A percentile compares a stretch with the other conserved stretches of the same genome.
Evolutionary conservation across 2,797 vertebrate genomes (phyloP).

Genomic region (Epinephelus awoara): DNA sequence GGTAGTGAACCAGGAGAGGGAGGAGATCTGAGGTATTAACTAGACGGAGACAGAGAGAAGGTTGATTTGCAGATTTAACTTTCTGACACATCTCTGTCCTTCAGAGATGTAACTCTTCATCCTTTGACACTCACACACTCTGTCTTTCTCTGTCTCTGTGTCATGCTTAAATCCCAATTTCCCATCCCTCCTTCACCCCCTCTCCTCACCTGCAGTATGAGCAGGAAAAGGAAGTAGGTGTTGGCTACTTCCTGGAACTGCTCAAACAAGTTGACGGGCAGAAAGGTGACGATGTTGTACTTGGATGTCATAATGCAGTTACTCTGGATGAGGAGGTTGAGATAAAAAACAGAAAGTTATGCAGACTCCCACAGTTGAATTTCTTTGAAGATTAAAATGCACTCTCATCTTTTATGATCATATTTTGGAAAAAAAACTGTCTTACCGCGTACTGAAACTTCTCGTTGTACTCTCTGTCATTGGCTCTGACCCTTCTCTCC

Average conservation of each 20-base stretch:
- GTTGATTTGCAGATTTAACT: background rate
- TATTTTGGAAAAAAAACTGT: background rate
- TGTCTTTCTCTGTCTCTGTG: background rate
- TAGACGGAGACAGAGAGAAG: slow-evolving; percentile 65
- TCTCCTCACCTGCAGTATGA: slow-evolving; percentile 92
- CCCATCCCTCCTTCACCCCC: background rate
- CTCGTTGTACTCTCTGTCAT: slow-evolving; percentile 94
- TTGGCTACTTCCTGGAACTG: slow-evolving; percentile 99
- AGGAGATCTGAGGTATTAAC: slow-evolving; percentile 97
- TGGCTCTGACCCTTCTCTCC: slow-evolving; percentile 93
- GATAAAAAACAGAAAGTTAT: background rate
- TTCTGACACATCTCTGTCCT: too few species aligned
- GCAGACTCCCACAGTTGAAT: background rate
- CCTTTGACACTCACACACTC: background rate
- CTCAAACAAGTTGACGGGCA: slow-evolving; percentile 97
- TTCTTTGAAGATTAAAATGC: background rate
- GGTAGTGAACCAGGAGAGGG: slow-evolving; percentile 98
- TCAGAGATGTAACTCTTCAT: background rate
- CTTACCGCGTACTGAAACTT: slow-evolving; percentile 97
- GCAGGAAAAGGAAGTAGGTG: slow-evolving; percentile 97
- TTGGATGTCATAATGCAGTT: slow-evolving; percentile 98
- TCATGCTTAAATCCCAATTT: background rate
- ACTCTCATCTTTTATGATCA: background rate
- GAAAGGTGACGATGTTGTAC: slow-evolving; percentile 95
- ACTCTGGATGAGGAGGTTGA: slow-evolving; percentile 81